Evolutionary conservation across 92 coral and sea anemone species (phyloP).

Genomic region (Umimayanthus chanpuru): DNA sequence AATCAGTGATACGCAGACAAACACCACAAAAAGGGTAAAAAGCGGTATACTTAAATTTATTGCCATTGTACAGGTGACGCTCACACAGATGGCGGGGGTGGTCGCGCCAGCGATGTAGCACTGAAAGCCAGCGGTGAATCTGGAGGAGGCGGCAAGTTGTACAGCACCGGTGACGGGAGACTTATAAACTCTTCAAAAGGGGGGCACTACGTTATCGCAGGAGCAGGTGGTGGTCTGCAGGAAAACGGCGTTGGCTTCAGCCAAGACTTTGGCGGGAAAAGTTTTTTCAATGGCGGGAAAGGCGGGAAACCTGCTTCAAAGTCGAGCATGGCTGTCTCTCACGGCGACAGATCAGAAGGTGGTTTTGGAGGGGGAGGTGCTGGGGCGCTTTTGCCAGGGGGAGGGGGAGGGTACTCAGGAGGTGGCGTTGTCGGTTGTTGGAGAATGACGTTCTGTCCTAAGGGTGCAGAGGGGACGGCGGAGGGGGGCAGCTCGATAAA

Average conservation of each 20-base stretch:
- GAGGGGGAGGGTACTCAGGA: conserved; percentile 95
- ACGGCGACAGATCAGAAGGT: conserved; percentile 78
- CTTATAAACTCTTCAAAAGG: conserved; percentile 60
- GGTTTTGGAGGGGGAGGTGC: conserved; percentile 99
- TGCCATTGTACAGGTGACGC: conserved; percentile 43
- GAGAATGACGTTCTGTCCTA: conserved; percentile 62
- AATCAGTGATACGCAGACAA: neutral
- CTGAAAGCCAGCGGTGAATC: conserved; percentile 61
- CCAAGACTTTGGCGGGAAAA: conserved; percentile 86
- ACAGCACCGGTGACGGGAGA: conserved; percentile 60
- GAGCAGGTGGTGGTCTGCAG: conserved; percentile 93
- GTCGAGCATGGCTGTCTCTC: conserved; percentile 49
- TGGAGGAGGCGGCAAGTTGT: conserved; percentile 85
- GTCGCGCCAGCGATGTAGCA: conserved; percentile 61
- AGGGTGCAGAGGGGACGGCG: conserved; percentile 77
- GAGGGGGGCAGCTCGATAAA: conserved; percentile 89
- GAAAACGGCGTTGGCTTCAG: conserved; percentile 74
- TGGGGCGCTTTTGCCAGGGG: conserved; percentile 93
- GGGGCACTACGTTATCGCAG: conserved; percentile 87
- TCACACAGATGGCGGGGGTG: conserved; percentile 82
- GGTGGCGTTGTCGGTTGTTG: conserved; percentile 91
- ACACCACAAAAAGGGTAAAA: neutral
- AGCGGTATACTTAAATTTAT: neutral
- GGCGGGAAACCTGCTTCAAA: conserved; percentile 79
- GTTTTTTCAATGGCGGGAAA: conserved; percentile 78